Evolutionary conservation across 2,797 vertebrate species (phyloP), one percentile per base, ranked within the genome.

Genomic region (Champsocephalus esox): DNA sequence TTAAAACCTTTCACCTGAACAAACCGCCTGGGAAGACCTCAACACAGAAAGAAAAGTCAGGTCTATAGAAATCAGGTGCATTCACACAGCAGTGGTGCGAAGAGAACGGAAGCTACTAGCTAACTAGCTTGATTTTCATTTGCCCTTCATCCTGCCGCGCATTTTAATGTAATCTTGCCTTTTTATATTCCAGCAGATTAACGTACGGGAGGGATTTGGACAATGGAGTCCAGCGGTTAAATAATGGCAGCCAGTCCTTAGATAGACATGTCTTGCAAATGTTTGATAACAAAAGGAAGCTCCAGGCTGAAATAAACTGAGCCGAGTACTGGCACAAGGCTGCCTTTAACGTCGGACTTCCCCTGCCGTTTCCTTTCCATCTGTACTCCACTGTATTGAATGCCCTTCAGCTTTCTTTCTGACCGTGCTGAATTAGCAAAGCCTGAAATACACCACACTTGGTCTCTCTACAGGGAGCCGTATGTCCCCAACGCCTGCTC

Each of bases 361-460:
- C 67, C 21, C 41, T 21, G 69, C 80, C 7, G 46, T 51, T 78
- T 58, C 32, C 48, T 32, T 9, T 21, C 48, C 28, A 14, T 64
- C 63, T 4, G 3, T n/a, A 13, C 13, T 7, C 77, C 44, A 17
- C 0, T 9, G 45, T 62, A 59, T 71, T 79, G 80, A 90, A 74
- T 67, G 68, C 68, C 81, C 90, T 87, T 59, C 75, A 81, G 82
- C 70, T 60, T 82, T 81, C 79, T 72, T 59, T 83, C 73, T 77
- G 85, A 89, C 85, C 77, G 0, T 83, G 84, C 79, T 88, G 86
- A 89, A 90, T 91, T 85, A 86, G 85, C 85, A 73, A 79, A 59
- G 80, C 78, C 85, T 52, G 12, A 87, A 85, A 84, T 66, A 55
- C 54, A 61, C 28, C 75, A 52, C 73, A 64, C 61, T 74, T 76